Base-by-base conservation (phyloP, 2,113 vertebrate genomes). In the Eulemur macaco region DNA sequence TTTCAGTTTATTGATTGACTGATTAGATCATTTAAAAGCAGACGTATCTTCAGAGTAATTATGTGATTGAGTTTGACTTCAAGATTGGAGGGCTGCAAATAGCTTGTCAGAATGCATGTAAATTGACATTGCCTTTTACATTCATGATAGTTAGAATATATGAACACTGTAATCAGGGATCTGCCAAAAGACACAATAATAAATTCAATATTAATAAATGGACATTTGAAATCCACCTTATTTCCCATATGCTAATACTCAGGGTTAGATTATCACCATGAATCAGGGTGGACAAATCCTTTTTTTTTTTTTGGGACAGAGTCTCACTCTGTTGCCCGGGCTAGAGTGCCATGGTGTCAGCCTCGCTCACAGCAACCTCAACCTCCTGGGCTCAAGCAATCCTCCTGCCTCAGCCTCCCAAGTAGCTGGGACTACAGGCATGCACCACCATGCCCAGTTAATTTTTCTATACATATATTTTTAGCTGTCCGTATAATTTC, bases 21-120 rank as follows among this genome's bases (percentile, higher is more conserved):
- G 47, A 94, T 95, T 54, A 94, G 58, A 94, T 80, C 37, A 94
- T 89, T 93, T 91, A 92, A 97, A 93, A 80, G 50, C 60, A 97
- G 39, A 78, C 50, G 94, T n/a, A 81, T 87, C 94, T 97, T 97
- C 89, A 92, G 86, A 86, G 54, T 63, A 95, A 87, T 94, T 95
- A 95, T 31, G 42, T 25, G 34, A 83, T 84, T 96, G 91, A 86
- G 0, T 21, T 63, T 94, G 66, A 86, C 63, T 94, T 77, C 27
- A 77, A 91, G 89, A 76, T 47, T 71, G 68, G 86, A 94, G 66
- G 50, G 29, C 39, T 69, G 66, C 91, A 88, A 94, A 92, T 69
- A 96, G 81, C 39, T 96, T 95, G 60, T 73, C 47, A 14, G 31
- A 84, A 96, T 10, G 42, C 84, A 56, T 0, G 34, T 86, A 68